These are phyloP conservation scores for Dromas ardeola DNA, from an alignment of 2,113 vertebrate species.

Conservation along the genomic window DNA sequence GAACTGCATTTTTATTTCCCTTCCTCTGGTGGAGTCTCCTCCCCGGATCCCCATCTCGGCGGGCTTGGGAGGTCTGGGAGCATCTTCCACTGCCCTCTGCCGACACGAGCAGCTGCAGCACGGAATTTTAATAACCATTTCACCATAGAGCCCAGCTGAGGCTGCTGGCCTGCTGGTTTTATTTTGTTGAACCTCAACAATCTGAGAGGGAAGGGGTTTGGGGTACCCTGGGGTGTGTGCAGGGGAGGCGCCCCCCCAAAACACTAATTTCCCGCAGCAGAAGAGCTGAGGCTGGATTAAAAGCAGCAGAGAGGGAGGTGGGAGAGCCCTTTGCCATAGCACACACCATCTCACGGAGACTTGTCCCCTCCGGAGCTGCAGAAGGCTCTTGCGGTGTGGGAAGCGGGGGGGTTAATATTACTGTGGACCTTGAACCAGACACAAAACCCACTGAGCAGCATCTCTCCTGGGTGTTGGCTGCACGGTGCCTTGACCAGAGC, in stretches of 20 bases:
- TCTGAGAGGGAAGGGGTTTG: not conserved
- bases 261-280: not conserved
- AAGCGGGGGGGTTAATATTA: not conserved
- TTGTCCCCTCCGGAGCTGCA: not conserved
- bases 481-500: accelerated
- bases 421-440: not conserved
- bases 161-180: not conserved
- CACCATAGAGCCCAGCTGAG: not conserved
- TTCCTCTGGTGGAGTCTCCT: constrained; percentile 56
- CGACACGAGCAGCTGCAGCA: not conserved
- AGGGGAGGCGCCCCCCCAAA: not conserved
- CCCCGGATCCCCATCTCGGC: constrained; percentile 44
- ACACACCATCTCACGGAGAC: accelerated
- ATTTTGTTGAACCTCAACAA: not conserved
- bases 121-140: not conserved
- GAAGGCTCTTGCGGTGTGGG: not conserved
- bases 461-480: not conserved
- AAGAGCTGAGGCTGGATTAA: not conserved
- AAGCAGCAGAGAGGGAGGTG: not conserved
- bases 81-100: constrained; percentile 66
- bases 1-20: constrained; percentile 23
- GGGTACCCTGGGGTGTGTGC: accelerated
- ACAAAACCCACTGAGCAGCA: not conserved
- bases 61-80: not conserved
- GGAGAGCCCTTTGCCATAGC: not conserved